phyloP scores from a whole-genome alignment of 2,113 vertebrate species.

The Nesogale talazaci region DNA sequence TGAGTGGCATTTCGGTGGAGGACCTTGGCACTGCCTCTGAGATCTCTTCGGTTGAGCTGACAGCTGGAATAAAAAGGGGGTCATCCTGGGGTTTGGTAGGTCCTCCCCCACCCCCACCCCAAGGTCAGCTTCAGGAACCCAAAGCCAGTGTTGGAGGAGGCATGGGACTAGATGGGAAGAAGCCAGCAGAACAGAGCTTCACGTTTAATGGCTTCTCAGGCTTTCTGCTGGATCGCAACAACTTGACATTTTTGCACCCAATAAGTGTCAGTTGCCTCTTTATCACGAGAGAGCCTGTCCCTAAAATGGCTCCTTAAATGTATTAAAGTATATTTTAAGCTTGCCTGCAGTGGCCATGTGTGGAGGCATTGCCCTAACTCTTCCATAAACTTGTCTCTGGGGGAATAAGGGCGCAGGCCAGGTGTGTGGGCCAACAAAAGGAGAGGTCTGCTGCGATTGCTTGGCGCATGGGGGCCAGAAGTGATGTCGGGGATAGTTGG shows the following conservation, averaged over 20 bases:
- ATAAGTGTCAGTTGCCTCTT: constrained; percentile 39
- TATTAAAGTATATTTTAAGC: constrained; percentile 49
- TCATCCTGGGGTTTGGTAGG: background rate
- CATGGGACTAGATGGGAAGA: background rate
- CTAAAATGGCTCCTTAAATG: constrained; percentile 50
- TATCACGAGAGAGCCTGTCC: constrained; percentile 18
- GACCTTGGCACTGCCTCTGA: background rate
- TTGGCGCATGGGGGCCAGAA: background rate
- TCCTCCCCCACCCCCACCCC: background rate
- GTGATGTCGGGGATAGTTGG: background rate
- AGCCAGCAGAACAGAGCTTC: background rate
- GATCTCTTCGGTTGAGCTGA: background rate
- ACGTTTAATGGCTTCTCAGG: background rate
- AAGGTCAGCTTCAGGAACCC: constrained; percentile 15
- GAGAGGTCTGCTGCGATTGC: background rate
- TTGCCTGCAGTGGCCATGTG: background rate
- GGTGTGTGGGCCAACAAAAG: constrained; percentile 41
- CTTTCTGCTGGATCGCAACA: background rate
- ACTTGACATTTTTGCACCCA: constrained; percentile 23
- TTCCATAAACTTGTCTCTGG: constrained; percentile 26
- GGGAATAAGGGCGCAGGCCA: constrained; percentile 38
- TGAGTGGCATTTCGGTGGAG: background rate
- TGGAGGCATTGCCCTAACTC: constrained; percentile 11
- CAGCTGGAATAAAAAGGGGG: background rate
- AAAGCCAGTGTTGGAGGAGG: background rate